Evolutionary conservation across 64 coral and sea anemone genomes (phyloP), one percentile per base, ranked within the genome.

Genomic region (Platygyra sinensis): DNA sequence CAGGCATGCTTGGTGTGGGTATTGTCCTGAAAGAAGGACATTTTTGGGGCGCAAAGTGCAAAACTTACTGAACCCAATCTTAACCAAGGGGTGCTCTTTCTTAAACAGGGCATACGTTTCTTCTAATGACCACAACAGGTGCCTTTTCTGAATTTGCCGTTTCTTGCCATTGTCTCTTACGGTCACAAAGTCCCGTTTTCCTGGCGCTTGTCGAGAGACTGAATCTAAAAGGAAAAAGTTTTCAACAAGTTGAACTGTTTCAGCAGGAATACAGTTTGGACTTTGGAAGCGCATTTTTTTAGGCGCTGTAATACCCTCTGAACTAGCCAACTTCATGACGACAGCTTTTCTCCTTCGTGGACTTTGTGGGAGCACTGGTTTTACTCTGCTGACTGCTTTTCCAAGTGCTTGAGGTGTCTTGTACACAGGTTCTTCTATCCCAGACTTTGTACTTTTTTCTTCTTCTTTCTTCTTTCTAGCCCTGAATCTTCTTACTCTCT

Each of bases 11-110:
- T 91, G 51, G 10, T 31, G 30, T 61, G 94, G 94, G 25, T 80
- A 74, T 80, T 83, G 33, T 33, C 86, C 88, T 50, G 74, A 93
- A n/a, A 96, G 78, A 13, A 98, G 80, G 36, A 88, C 91, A 94
- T 94, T 61, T 24, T 20, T 27, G 25, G 95, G 89, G 8, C 75
- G 30, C 16, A 94, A 73, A 38, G 88, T 67, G 29, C 76, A 72
- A 64, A 98, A 98, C 24, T 94, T 91, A 46, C 82, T 91, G 54
- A 91, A 74, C 10, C 78, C 89, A 61, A 94, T 84, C 51, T 91
- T 72, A 30, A 84, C 79, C 22, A 83, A 71, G 17, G 86, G 87
- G 30, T 86, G 27, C 22, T 88, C 78, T 67, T 79, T 67, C 10
- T 52, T 63, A 71, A 85, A 93, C 0, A 89, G 11, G 10, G 25